Conservation (phyloP, 2,797 vertebrate species). For the Sebastes umbrosus region DNA sequence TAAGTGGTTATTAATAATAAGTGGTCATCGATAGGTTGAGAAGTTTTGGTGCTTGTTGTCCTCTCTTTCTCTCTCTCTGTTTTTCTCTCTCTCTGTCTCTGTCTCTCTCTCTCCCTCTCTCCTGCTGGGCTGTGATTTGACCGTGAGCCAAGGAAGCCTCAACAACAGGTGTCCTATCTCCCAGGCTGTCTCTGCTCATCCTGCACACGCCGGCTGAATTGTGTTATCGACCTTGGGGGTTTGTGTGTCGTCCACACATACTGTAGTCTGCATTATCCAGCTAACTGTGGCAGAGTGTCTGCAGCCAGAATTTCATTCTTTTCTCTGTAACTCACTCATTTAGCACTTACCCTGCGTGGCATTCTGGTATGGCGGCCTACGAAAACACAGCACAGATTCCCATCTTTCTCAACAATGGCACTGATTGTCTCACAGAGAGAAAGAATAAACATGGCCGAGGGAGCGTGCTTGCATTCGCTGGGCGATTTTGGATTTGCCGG, state of each 20-base stretch:
- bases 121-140: constrained; percentile 2
- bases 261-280: neutral
- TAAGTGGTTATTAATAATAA: neutral
- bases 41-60: neutral
- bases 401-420: constrained; percentile 21
- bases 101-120: neutral
- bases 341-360: neutral
- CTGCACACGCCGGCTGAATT: neutral
- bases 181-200: neutral
- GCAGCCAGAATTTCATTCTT: neutral
- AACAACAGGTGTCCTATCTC: constrained; percentile 4
- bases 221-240: neutral
- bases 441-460: constrained; percentile 26
- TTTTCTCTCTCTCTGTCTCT: neutral
- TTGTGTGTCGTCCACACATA: neutral
- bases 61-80: neutral
- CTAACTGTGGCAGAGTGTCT: neutral
- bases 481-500: constrained; percentile 36
- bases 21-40: neutral
- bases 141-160: neutral
- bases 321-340: neutral
- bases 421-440: constrained; percentile 9
- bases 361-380: neutral
- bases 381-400: constrained; percentile 17
- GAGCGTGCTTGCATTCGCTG: constrained; percentile 8